A percentile compares a stretch with the other conserved stretches of the same genome.
These are phyloP conservation scores for Pteropus alecto DNA, from an alignment of 2,113 vertebrate species.

Conservation along the genomic window DNA sequence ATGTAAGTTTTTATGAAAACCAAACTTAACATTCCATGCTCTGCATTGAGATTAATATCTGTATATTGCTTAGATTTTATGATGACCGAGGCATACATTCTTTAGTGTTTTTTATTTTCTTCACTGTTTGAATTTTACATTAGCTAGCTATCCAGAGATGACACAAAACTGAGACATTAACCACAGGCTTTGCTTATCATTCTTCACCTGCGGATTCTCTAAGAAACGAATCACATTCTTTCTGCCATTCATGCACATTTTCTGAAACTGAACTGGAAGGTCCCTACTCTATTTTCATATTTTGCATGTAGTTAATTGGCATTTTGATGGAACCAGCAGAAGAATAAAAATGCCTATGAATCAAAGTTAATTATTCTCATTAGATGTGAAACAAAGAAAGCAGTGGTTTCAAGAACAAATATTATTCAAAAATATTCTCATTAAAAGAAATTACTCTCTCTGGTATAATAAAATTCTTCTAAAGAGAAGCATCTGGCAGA, in stretches of 20 bases:
- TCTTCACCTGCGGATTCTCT: conserved; percentile 33
- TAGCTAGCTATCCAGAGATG: neutral
- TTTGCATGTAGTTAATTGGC: conserved; percentile 73
- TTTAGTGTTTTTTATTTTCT: neutral
- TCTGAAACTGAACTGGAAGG: conserved; percentile 40
- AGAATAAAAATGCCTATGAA: conserved; percentile 77
- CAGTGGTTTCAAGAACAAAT: conserved; percentile 80
- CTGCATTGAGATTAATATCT: neutral
- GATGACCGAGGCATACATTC: neutral
- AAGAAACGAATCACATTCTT: neutral
- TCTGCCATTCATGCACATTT: neutral
- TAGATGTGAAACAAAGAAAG: conserved; percentile 77
- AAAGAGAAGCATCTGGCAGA: conserved; percentile 83
- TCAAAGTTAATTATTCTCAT: conserved; percentile 82
- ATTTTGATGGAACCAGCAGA: conserved; percentile 79
- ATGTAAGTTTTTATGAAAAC: conserved; percentile 4
- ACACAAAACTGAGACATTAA: conserved; percentile 5
- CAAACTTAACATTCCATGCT: neutral
- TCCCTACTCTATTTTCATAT: conserved; percentile 55
- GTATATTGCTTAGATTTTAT: neutral
- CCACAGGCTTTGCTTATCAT: neutral
- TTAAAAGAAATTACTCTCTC: conserved; percentile 82
- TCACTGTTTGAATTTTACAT: neutral
- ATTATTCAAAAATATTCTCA: conserved; percentile 81
- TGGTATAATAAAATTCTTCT: conserved; percentile 78